Base-by-base conservation (phyloP, 2,797 vertebrate species). In the Erethizon dorsatum region DNA sequence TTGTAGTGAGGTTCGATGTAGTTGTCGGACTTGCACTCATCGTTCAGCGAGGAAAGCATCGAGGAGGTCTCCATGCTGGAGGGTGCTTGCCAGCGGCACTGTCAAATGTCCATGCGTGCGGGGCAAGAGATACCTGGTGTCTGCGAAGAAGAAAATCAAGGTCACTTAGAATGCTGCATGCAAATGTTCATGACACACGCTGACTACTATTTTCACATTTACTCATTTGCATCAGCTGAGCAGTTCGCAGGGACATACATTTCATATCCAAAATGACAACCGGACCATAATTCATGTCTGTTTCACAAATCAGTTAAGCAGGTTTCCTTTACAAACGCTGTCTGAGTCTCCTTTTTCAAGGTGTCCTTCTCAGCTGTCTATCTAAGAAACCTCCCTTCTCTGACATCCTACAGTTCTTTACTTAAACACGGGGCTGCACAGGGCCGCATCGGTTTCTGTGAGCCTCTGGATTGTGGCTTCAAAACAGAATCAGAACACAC, bases 1-100 rank as follows among this genome's bases (percentile, higher is more conserved):
- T 99, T 99, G 95, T 99, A 99, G 97, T 99, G 99, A 26, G 99
- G 99, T 91, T 99, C 99, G 83, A 99, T 98, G 83, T 98, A 99
- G 95, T 99, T 99, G 77, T 99, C 99, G 31, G 99, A 96, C 98
- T 98, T 99, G 69, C 98, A 98, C 65, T 99, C 99, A 77, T 99
- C 99, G 54, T 99, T 99, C 95, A 99, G 93, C 6, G 99, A 99
- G 0, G 99, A 99, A 17, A 99, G 98, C 91, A 98, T 94, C 79
- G 99, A 99, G 17, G 99, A 98, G 26, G 99, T 99, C 86, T 99
- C 99, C 99, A 99, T 99, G 93, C 80, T 98, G 87, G 95, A 77
- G 28, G 73, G 73, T 80, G 61, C 97, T 96, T 95, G 85, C 54
- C 84, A 80, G 52, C 1, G 95, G 78, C n/a, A 80, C 96, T 97